Conservation (phyloP, 2,797 vertebrate genomes). For the Oryzias dopingdopingensis region DNA sequence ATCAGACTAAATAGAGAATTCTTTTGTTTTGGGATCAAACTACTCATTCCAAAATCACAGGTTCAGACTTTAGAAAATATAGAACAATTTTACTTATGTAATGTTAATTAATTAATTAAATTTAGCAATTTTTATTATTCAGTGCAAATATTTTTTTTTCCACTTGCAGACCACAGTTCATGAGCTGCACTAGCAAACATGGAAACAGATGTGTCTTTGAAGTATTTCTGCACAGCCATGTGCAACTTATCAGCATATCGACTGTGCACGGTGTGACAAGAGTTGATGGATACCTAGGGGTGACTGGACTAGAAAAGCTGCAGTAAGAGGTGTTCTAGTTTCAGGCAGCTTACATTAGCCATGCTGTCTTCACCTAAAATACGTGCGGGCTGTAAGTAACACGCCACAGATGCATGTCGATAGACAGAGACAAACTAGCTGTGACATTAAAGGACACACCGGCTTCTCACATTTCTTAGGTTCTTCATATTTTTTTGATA, state of each 20-base stretch:
- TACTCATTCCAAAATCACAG: not conserved
- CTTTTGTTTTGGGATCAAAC: not conserved
- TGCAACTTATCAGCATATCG: slow-evolving; percentile 44
- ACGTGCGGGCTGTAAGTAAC: slow-evolving; percentile 51
- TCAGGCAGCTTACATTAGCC: slow-evolving; percentile 60
- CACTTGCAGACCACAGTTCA: slow-evolving; percentile 5
- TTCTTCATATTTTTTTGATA: slow-evolving; percentile 50
- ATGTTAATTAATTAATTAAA: not conserved
- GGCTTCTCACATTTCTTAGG: slow-evolving; percentile 62
- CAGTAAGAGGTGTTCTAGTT: slow-evolving; percentile 43
- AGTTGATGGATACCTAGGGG: slow-evolving; percentile 53
- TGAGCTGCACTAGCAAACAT: slow-evolving; percentile 4
- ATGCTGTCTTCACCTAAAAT: slow-evolving; percentile 68
- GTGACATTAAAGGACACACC: slow-evolving; percentile 65
- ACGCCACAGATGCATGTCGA: slow-evolving; percentile 58
- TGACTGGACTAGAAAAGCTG: slow-evolving; percentile 30
- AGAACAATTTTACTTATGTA: not conserved
- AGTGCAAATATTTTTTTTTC: not conserved
- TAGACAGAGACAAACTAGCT: slow-evolving; percentile 59
- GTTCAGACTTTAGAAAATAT: not conserved
- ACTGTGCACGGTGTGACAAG: slow-evolving; percentile 33
- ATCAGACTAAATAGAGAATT: not conserved
- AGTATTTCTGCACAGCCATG: slow-evolving; percentile 42
- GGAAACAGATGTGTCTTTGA: slow-evolving; percentile 46
- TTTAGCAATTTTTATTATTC: not conserved